Evolutionary conservation across 2,113 vertebrate genomes (phyloP).

Genomic region (Rhinolophus sinicus): DNA sequence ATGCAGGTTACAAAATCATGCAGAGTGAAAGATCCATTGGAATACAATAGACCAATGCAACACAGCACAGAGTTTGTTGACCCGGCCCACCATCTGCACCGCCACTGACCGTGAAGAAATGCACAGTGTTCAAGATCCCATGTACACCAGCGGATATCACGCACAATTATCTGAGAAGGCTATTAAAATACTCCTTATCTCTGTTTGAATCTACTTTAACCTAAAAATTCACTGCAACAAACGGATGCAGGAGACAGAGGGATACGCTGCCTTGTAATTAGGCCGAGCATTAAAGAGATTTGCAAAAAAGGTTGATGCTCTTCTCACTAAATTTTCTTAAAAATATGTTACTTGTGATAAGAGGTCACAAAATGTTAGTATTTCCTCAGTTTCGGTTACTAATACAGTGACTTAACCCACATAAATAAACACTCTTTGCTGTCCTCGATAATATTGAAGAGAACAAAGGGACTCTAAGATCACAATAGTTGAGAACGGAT

Average conservation of each 20-base stretch:
- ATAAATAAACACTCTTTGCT: too few species aligned
- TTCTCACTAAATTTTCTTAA: not conserved
- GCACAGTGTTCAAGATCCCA: not conserved
- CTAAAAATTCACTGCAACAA: too few species aligned
- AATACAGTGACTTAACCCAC: not conserved
- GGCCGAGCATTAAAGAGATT: not conserved
- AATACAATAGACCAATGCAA: too few species aligned
- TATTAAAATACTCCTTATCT: not conserved
- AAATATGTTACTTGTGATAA: not conserved
- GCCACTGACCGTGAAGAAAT: not conserved
- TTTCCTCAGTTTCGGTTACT: not conserved
- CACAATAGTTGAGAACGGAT: too few species aligned
- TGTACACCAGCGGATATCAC: fast-evolving
- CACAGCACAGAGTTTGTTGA: not conserved
- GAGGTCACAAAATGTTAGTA: too few species aligned
- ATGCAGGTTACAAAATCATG: not conserved
- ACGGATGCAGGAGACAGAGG: fast-evolving
- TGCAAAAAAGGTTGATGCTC: fast-evolving
- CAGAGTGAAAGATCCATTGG: not conserved
- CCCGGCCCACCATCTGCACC: fast-evolving
- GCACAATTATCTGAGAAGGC: not conserved
- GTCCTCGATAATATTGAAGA: not conserved
- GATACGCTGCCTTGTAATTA: fast-evolving
- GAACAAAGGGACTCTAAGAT: not conserved
- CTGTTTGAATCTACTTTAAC: too few species aligned